These are phyloP conservation scores for Lamellibrachia satsuma DNA, from an alignment of 2,888 invertebrate genomes.

Conservation along the genomic window DNA sequence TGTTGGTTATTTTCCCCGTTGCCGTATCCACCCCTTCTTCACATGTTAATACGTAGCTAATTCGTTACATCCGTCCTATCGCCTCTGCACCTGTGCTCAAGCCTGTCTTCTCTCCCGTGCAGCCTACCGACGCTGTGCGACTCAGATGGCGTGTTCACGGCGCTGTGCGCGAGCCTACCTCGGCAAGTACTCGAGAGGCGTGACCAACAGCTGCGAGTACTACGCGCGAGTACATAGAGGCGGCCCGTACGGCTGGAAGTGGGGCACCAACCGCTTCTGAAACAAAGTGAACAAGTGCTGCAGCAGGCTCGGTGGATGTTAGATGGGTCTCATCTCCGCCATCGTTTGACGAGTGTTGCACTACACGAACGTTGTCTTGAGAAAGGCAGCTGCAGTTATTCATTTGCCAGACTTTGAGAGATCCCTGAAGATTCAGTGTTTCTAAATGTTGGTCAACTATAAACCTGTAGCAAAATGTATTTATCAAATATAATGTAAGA, in stretches of 20 bases:
- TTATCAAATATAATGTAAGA: background rate
- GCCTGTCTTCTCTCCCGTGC: background rate
- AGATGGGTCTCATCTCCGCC: background rate
- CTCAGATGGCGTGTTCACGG: background rate
- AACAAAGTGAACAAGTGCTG: slow-evolving; percentile 20
- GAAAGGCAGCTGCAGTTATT: background rate
- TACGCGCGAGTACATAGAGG: slow-evolving; percentile 18
- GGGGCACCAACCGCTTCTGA: background rate
- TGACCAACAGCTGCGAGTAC: slow-evolving; percentile 18
- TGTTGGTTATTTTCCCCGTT: no score
- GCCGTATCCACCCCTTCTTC: no score
- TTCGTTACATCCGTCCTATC: background rate
- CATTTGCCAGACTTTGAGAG: background rate
- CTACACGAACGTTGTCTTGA: background rate
- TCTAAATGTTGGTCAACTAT: background rate
- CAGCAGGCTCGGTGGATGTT: background rate
- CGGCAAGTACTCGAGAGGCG: slow-evolving; percentile 8
- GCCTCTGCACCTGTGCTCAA: background rate
- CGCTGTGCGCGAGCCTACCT: background rate
- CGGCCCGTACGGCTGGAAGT: slow-evolving; percentile 13
- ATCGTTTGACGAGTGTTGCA: background rate
- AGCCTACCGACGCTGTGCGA: background rate
- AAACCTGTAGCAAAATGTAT: background rate
- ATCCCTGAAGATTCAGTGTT: background rate
- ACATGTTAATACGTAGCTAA: no score